phyloP scores from a whole-genome alignment of 2,888 invertebrate species.

The Balanococcus diminutus region DNA sequence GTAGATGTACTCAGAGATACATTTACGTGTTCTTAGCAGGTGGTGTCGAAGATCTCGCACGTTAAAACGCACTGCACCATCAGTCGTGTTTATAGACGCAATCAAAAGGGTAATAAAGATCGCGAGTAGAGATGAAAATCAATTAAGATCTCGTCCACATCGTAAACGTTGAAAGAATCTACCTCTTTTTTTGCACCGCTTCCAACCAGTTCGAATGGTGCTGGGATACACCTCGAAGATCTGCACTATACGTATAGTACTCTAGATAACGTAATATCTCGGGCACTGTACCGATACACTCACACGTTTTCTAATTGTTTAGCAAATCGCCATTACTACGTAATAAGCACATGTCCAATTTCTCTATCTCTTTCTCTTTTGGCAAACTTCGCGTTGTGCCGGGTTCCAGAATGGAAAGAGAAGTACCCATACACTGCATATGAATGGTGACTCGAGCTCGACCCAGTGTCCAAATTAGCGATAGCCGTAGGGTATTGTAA shows the following conservation, averaged over 20 bases:
- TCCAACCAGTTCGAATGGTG: background rate
- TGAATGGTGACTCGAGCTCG: background rate
- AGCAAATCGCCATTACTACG: background rate
- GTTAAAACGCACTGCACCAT: too few species aligned
- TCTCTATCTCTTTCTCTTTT: constrained; percentile 1
- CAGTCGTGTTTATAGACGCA: background rate
- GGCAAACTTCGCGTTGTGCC: background rate
- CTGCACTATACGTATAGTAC: background rate
- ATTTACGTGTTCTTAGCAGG: too few species aligned
- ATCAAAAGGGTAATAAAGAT: background rate
- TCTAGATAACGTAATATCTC: background rate
- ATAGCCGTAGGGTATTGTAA: background rate
- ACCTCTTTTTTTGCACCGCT: background rate
- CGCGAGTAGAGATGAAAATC: background rate
- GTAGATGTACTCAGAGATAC: too few species aligned
- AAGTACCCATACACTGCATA: too few species aligned
- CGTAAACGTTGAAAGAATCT: background rate
- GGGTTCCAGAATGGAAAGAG: too few species aligned
- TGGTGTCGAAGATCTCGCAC: too few species aligned
- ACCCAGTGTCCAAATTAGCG: background rate
- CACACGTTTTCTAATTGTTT: constrained; percentile 1
- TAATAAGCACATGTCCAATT: constrained; percentile 21
- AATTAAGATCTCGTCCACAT: background rate
- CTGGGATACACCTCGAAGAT: background rate
- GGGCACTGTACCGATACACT: background rate